Evolutionary conservation across 2,888 invertebrate genomes (phyloP).

Genomic region (Ditylenchus weischeri): DNA sequence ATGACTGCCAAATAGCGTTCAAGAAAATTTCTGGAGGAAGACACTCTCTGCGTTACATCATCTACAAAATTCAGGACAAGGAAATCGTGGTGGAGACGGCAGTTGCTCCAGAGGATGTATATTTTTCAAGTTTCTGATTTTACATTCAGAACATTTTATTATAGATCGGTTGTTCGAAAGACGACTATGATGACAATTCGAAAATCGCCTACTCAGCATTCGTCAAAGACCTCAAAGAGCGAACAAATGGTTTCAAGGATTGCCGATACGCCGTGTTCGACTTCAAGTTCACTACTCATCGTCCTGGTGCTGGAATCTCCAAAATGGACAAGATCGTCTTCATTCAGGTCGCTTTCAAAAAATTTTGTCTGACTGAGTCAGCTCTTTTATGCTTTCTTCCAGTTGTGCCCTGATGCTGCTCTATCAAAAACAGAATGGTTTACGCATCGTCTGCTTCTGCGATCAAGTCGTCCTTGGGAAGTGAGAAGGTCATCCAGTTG

Average conservation of each 20-base stretch:
- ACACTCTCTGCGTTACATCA: conserved; percentile 57
- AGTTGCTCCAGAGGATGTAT: conserved; percentile 48
- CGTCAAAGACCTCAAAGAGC: conserved; percentile 79
- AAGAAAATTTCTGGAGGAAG: conserved; percentile 56
- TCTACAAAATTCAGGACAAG: conserved; percentile 59
- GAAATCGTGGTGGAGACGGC: conserved; percentile 58
- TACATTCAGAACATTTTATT: neutral
- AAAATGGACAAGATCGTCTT: conserved; percentile 96
- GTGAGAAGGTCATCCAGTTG: conserved; percentile 56
- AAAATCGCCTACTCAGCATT: conserved; percentile 85
- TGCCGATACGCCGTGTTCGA: conserved; percentile 95
- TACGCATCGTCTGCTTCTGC: conserved; percentile 93
- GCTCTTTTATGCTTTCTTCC: too few species aligned
- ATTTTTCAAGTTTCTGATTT: neutral
- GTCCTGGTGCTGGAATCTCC: conserved; percentile 84
- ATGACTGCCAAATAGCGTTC: conserved; percentile 57
- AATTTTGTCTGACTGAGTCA: neutral
- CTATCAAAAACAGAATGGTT: conserved; percentile 78
- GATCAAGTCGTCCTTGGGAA: conserved; percentile 84
- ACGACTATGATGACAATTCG: conserved; percentile 56
- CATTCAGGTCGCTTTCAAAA: conserved; percentile 75
- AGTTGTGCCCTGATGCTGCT: conserved; percentile 93
- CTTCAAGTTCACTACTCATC: conserved; percentile 85
- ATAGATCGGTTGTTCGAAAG: conserved; percentile 26
- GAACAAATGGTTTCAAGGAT: conserved; percentile 74